Base-by-base conservation (phyloP, 2,888 invertebrate genomes). In the Eurytoma californica region DNA sequence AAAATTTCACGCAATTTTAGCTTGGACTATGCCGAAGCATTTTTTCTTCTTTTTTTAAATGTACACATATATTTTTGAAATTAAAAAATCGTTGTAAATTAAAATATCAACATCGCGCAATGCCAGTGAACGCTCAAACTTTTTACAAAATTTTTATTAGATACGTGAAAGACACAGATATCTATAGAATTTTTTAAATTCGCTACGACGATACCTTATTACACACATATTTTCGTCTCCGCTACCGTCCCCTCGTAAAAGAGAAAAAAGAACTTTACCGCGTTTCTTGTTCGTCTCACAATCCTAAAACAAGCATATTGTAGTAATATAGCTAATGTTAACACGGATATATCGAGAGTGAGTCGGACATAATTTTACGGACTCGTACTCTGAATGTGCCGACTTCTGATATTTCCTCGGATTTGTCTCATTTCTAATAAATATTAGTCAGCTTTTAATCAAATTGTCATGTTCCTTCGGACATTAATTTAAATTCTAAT, bases 221-320 rank as follows among this genome's bases (percentile, higher is more conserved):
- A 57, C 58, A 57, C 16, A 30, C 7, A 58, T 73, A 70, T 74
- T 12, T 66, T 63, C 58, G 55, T 49, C 57, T 51, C 24, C 60
- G 7, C 39, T 16, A 63, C 12, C 57, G 24, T 51, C 14, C 39
- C 28, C n/a, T 72, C 57, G 7, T 3, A 49, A 58, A 53, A 63
- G 14, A 66, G 18, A 65, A 18, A 69, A 39, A 24, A 28, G n/a
- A 69, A 58, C 57, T 60, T 77, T 79, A 68, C 75, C 69, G 60
- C 72, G 57, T 77, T 74, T 80, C 80, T 77, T 81, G 73, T 78
- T 79, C 82, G 82, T 85, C 85, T 85, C 84, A 84, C 63, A 77
- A 88, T 87, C 84, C 86, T 88, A 87, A 86, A 87, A 88, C 86
- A 86, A 87, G 85, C 86, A 87, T 86, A 86, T 86, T 85, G 85